Evolutionary conservation across 2,888 invertebrate species (phyloP).

Genomic region (Bugula neritina): DNA sequence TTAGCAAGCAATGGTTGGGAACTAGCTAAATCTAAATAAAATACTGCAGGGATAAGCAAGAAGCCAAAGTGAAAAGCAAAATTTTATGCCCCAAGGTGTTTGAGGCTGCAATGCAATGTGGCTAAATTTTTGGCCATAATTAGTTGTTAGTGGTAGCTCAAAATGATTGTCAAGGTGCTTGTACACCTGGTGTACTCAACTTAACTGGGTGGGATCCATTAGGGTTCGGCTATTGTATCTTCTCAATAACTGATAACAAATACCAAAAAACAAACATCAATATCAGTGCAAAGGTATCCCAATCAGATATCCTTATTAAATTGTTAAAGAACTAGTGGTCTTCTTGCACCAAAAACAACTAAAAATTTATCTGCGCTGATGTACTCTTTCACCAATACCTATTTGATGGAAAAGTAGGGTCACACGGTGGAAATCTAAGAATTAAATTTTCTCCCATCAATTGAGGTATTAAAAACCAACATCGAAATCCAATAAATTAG

Average conservation of each 20-base stretch:
- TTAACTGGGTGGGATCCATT: not conserved
- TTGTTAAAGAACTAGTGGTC: too few relatives aligned
- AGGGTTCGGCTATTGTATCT: not conserved
- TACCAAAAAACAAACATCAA: conserved; percentile 22
- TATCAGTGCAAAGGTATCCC: conserved; percentile 4
- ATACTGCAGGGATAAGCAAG: not conserved
- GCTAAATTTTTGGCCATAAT: not conserved
- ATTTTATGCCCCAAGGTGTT: not conserved
- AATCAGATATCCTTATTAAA: too few relatives aligned
- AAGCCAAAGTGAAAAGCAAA: not conserved
- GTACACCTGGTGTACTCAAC: conserved; percentile 26
- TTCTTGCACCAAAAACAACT: too few relatives aligned
- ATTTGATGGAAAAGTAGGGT: too few relatives aligned
- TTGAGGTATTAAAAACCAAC: too few relatives aligned
- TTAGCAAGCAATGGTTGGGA: not conserved
- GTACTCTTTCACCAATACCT: too few relatives aligned
- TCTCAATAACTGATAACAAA: conserved; percentile 26
- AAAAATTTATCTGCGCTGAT: too few relatives aligned
- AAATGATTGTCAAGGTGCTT: conserved; percentile 19
- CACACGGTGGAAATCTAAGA: too few relatives aligned
- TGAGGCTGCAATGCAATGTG: not conserved
- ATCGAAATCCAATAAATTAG: too few relatives aligned
- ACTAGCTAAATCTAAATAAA: too few relatives aligned
- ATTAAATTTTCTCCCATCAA: too few relatives aligned
- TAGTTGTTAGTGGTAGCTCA: conserved; percentile 19